A percentile compares a stretch with the other conserved stretches of the same genome.
Evolutionary conservation across 2,113 vertebrate genomes (phyloP).

Genomic region (Rhegmatorhina hoffmannsi): DNA sequence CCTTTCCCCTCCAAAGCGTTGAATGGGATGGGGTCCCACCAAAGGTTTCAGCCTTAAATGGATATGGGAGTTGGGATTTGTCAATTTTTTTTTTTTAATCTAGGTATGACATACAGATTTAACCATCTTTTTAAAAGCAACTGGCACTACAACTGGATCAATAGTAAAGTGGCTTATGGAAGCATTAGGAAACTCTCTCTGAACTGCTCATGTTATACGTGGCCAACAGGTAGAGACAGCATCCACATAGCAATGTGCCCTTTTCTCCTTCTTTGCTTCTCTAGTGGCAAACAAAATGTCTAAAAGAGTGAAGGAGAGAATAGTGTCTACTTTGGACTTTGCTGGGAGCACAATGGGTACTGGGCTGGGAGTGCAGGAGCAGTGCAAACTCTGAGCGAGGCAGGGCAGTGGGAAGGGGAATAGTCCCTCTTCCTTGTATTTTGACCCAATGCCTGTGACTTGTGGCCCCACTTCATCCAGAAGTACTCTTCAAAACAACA

Average conservation of each 20-base stretch:
- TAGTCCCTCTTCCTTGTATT: not conserved
- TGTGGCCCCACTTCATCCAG: not conserved
- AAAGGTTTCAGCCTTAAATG: not conserved
- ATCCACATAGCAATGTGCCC: rapidly evolving
- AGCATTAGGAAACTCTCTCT: not conserved
- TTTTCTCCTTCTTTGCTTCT: not conserved
- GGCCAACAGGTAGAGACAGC: not conserved
- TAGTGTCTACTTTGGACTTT: not conserved
- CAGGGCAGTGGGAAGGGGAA: not conserved
- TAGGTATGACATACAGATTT: not conserved
- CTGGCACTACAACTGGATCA: not conserved
- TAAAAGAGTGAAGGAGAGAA: not conserved
- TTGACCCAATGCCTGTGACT: not conserved
- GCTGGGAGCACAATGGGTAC: not conserved
- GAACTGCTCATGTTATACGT: not conserved
- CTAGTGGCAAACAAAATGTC: not conserved
- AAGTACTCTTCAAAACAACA: not conserved
- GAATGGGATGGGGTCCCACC: not conserved
- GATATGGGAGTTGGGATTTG: too few species aligned
- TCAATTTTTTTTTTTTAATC: not conserved
- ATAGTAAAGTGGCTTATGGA: not conserved
- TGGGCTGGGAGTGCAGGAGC: not conserved
- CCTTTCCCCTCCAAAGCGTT: not conserved
- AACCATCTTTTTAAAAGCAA: not conserved
- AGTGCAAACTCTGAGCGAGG: not conserved